Conservation (phyloP, 1,140 invertebrate genomes). For the Megathymus violae region DNA sequence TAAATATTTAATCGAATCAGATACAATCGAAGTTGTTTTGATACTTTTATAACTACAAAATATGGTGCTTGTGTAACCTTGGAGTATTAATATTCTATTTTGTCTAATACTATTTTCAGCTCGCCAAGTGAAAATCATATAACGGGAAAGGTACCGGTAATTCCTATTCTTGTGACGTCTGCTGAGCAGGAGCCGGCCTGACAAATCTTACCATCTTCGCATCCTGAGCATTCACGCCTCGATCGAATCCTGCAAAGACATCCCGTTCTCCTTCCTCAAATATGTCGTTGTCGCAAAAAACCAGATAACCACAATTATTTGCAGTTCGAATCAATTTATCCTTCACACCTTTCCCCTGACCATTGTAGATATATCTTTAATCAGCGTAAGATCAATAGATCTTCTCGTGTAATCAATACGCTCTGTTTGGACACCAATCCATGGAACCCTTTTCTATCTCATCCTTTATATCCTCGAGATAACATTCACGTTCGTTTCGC, state of each 20-base stretch:
- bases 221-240: constrained; percentile 1
- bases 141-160: constrained; percentile 57
- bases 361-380: constrained; percentile 13
- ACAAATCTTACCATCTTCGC: constrained; percentile 33
- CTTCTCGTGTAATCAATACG: no score
- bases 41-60: no score
- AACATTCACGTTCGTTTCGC: constrained; percentile 17
- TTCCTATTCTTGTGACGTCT: constrained; percentile 75
- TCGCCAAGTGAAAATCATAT: constrained; percentile 70
- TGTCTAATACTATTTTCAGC: no score
- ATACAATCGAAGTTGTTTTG: no score
- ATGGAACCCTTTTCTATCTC: constrained; percentile 11
- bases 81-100: no score
- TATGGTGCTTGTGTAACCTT: no score
- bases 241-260: constrained; percentile 9
- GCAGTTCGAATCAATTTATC: constrained; percentile 7
- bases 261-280: not conserved
- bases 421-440: no score
- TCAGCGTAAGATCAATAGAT: no score
- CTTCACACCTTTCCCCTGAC: constrained; percentile 21
- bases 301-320: constrained; percentile 14
- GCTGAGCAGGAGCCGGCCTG: constrained; percentile 60
- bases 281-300: not conserved
- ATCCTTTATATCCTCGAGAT: constrained; percentile 17
- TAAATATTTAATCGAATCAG: no score